Evolutionary conservation across 2,888 invertebrate genomes (phyloP), one percentile per base, ranked within the genome.

Genomic region (Tetranychus piercei): DNA sequence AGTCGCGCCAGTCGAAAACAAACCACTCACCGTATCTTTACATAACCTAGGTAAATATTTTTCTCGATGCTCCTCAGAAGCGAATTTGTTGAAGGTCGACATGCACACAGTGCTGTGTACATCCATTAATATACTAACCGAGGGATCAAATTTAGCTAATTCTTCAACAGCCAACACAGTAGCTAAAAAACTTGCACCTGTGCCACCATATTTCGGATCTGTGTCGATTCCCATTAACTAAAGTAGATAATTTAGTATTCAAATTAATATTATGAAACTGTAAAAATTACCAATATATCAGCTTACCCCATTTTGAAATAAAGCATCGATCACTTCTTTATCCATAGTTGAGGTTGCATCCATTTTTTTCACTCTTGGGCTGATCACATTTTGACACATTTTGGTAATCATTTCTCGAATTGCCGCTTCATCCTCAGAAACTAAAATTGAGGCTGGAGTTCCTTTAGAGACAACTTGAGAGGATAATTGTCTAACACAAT

Each of bases 51-150:
- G 90, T 78, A 96, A 85, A 82, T 94, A 97, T 81, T 91, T 92
- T 78, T 89, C 84, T 81, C 94, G 94, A 82, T 96, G 96, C 80
- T 91, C 92, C 77, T 89, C 86, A 6, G 88, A 91, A 4, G 90
- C 94, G 44, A 91, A 86, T 82, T 91, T 90, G 80, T 88, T 87
- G 78, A 96, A 86, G 55, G 95, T 85, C 0, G 90, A 89, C 82
- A 91, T 92, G 67, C 94, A 90, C 55, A 97, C 85, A 0, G 96
- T 96, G 81, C 96, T 97, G 82, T 97, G 97, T 77, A 97, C 90
- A 81, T 96, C 96, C 6, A 93, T 91, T 74, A 90, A 85, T 0
- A 92, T 90, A 20, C 89, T 90, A 0, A 96, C 90, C 0, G 94
- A 86, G 0, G 94, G 90, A 82, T 96, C 95, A 7, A 94, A 90